Conservation (phyloP, 2,888 invertebrate genomes). For the Pammene aurita region DNA sequence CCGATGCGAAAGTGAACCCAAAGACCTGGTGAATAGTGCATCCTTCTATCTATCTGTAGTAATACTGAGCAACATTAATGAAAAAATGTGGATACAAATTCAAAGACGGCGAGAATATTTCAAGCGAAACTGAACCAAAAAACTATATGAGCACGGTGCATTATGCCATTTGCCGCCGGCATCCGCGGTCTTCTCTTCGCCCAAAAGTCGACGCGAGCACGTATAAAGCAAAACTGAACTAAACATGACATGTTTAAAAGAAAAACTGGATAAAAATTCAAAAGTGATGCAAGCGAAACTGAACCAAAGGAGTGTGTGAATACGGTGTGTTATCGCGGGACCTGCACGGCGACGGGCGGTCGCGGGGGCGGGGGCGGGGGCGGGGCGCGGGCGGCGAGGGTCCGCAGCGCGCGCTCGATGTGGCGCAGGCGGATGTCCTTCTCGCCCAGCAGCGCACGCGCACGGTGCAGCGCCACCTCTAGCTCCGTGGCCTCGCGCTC, state of each 20-base stretch:
- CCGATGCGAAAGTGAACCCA: not conserved
- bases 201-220: no score
- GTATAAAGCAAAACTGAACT: not conserved
- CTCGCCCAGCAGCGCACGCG: slow-evolving; percentile 90
- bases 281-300: not conserved
- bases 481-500: slow-evolving; percentile 92
- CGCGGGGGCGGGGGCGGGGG: slow-evolving; percentile 48
- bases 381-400: slow-evolving; percentile 77
- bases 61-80: no score
- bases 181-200: no score
- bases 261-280: not conserved
- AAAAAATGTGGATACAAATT: not conserved
- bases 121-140: not conserved
- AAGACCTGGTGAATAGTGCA: not conserved
- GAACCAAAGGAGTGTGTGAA: slow-evolving; percentile 1
- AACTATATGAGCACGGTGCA: not conserved
- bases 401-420: slow-evolving; percentile 89
- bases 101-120: not conserved
- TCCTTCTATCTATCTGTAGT: not conserved
- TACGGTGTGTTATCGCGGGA: slow-evolving; percentile 42
- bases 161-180: not conserved
- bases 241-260: not conserved
- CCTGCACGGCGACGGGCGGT: slow-evolving; percentile 61
- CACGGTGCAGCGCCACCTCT: slow-evolving; percentile 92
- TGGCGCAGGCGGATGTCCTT: slow-evolving; percentile 91